A percentile compares a stretch with the other conserved stretches of the same genome.
Evolutionary conservation across 2,113 vertebrate species (phyloP).

Genomic region (Apus apus): DNA sequence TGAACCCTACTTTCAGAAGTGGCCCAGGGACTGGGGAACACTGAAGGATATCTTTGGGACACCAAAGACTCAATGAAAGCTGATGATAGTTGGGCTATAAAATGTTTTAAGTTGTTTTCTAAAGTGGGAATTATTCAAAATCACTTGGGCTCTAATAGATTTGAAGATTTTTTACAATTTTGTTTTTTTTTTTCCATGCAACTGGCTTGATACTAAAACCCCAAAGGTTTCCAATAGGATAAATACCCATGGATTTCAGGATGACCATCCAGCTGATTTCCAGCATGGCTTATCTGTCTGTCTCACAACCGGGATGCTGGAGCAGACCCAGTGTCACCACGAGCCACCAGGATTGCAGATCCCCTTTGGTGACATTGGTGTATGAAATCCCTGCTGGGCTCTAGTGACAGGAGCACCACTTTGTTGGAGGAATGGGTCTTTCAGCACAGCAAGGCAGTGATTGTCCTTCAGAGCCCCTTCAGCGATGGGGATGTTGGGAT

Average conservation of each 20-base stretch:
- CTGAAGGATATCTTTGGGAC: neutral
- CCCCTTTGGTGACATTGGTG: neutral
- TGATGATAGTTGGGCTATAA: neutral
- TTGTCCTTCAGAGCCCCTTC: neutral
- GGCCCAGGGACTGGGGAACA: neutral
- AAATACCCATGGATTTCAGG: neutral
- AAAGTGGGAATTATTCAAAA: neutral
- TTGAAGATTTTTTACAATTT: neutral
- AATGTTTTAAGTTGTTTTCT: neutral
- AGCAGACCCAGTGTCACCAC: accelerated
- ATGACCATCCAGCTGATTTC: neutral
- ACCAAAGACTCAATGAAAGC: neutral
- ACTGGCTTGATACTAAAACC: neutral
- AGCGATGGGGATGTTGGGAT: neutral
- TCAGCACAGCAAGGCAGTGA: neutral
- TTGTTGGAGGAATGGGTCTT: no score
- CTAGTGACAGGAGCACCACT: neutral
- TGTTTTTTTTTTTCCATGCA: neutral
- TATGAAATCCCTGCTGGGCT: neutral
- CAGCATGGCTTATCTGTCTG: neutral
- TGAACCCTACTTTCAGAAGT: neutral
- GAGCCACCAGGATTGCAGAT: neutral
- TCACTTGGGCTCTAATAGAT: accelerated
- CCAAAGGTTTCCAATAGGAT: accelerated
- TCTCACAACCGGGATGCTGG: neutral